Evolutionary conservation across 2,113 vertebrate species (phyloP), one percentile per base, ranked within the genome.

Genomic region (Numenius arquata): DNA sequence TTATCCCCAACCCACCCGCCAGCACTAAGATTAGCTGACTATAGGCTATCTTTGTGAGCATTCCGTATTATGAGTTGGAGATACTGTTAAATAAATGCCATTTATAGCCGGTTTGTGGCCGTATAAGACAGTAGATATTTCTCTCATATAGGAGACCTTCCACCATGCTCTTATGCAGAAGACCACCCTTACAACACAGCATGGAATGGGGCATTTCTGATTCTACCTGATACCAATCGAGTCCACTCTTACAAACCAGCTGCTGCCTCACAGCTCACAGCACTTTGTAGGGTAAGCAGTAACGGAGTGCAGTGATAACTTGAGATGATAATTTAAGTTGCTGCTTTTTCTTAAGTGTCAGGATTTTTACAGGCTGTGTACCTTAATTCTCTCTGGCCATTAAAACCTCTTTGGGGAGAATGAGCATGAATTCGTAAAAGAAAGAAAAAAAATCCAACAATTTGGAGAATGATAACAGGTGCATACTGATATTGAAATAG

Each of bases 391-490:
- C 19, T 67, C 56, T 72, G 47, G 83, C 92, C 73, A 75, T 90
- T 96, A 96, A 95, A 94, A 71, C 25, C 65, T 92, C 88, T 78
- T 50, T 29, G 55, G 61, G 70, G 72, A 94, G 43, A 93, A 78
- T 32, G 11, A 84, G 65, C 16, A 77, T 15, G 43, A 76, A 77
- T 92, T 86, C 2, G 1, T 45, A 63, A 55, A 67, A 67, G 43
- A 34, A 75, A 90, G 71, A 67, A 56, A 40, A 55, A 61, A 45
- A 75, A 55, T 50, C 26, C 38, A 78, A 34, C 65, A 80, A 87
- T 92, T 63, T 81, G 40, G 34, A 89, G 85, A 77, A 88, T 15
- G 34, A 52, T 78, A 85, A 86, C 85, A 94, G 77, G 77, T 89
- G 74, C 73, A 63, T 6, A 68, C 15, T 85, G 77, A 94, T 87